Evolutionary conservation across 1,140 invertebrate species (phyloP).

Genomic region (Lasaia peninsularis): DNA sequence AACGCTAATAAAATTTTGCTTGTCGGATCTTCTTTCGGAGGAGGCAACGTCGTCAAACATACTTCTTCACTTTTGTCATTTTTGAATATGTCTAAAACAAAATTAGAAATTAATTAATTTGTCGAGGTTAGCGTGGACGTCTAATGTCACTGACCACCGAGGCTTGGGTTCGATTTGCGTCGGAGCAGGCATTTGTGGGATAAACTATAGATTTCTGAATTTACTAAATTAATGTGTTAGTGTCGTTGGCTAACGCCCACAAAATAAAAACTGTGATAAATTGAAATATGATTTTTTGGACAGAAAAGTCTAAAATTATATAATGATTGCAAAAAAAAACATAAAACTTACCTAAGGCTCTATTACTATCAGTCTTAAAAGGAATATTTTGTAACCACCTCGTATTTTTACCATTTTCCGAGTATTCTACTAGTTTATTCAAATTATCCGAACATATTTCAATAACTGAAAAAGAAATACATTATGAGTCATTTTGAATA

Average conservation of each 20-base stretch:
- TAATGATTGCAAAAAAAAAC: not conserved
- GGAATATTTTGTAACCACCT: slow-evolving; percentile 74
- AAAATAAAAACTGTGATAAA: too few species aligned
- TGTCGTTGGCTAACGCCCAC: too few species aligned
- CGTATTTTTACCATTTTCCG: slow-evolving; percentile 83
- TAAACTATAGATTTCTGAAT: too few species aligned
- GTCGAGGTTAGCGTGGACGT: too few species aligned
- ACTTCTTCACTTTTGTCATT: slow-evolving; percentile 45
- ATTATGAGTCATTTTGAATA: too few species aligned
- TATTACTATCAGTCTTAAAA: slow-evolving; percentile 53
- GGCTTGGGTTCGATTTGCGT: too few species aligned
- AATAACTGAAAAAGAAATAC: slow-evolving; percentile 81
- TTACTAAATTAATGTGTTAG: too few species aligned
- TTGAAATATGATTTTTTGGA: too few species aligned
- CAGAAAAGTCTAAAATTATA: too few species aligned
- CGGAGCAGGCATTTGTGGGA: too few species aligned
- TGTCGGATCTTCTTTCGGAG: slow-evolving; percentile 55
- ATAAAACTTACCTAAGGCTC: slow-evolving; percentile 18
- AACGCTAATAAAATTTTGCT: slow-evolving; percentile 57
- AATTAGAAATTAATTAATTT: too few species aligned
- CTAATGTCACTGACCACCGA: too few species aligned
- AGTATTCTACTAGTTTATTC: slow-evolving; percentile 78
- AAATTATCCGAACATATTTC: slow-evolving; percentile 88
- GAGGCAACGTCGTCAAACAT: slow-evolving; percentile 49
- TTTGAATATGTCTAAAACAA: slow-evolving; percentile 46